Conservation (phyloP, 2,888 invertebrate species). For the Molanna angustata region DNA sequence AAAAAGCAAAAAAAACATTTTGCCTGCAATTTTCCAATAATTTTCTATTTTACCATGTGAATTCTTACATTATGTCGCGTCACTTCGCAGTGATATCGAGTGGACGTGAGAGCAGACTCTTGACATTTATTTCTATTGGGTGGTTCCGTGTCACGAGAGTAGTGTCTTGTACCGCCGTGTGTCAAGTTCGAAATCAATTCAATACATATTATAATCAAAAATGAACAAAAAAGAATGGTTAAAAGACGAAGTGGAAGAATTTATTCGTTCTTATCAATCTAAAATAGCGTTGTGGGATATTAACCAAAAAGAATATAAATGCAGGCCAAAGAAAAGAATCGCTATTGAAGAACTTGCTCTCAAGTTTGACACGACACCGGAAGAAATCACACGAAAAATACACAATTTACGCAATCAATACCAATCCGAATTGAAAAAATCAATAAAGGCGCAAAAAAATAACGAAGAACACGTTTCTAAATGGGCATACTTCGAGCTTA, state of each 20-base stretch:
- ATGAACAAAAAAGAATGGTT: conserved; percentile 15
- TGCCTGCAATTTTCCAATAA: too few species aligned
- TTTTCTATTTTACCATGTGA: too few species aligned
- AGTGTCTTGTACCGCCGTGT: too few species aligned
- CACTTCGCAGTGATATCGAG: too few species aligned
- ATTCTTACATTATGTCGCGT: too few species aligned
- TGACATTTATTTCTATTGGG: conserved; percentile 11
- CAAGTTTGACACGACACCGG: conserved; percentile 16
- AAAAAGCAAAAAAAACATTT: too few species aligned
- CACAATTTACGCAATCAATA: conserved; percentile 13
- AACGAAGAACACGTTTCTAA: conserved; percentile 5
- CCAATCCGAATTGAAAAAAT: conserved; percentile 10
- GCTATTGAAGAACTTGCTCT: conserved; percentile 6
- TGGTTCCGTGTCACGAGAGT: conserved; percentile 12
- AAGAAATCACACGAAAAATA: conserved; percentile 11
- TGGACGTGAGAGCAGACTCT: conserved; percentile 6
- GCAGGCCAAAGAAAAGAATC: conserved; percentile 7
- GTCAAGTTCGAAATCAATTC: neutral
- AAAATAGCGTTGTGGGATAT: conserved; percentile 9
- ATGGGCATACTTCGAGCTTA: conserved; percentile 5
- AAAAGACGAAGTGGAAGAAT: conserved; percentile 13
- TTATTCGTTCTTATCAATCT: conserved; percentile 8
- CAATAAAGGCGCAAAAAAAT: conserved; percentile 6
- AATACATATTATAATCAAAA: neutral
- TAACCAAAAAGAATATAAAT: conserved; percentile 8